Conservation (phyloP, 2,113 vertebrate genomes). For the Bolborhynchus lineola region DNA sequence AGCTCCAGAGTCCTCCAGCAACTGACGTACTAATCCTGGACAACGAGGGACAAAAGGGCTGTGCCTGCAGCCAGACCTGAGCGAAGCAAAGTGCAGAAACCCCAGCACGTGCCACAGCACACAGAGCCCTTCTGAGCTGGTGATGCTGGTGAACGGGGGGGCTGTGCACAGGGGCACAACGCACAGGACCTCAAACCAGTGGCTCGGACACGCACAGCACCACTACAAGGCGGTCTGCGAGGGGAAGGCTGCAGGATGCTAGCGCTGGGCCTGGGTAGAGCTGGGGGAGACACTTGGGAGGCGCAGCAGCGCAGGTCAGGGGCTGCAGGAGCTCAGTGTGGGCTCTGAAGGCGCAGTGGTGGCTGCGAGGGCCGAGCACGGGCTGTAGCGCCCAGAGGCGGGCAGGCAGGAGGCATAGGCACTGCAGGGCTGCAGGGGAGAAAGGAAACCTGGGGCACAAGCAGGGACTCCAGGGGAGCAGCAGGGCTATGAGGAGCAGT, state of each 20-base stretch:
- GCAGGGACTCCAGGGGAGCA: fast-evolving
- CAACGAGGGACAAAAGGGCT: too few species aligned
- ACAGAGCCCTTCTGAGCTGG: neutral
- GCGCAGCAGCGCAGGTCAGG: neutral
- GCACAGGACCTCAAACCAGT: fast-evolving
- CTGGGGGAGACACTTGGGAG: neutral
- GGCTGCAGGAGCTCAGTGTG: neutral
- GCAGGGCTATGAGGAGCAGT: too few species aligned
- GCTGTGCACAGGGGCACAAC: neutral
- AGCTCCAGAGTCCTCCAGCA: neutral
- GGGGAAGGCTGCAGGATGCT: too few species aligned
- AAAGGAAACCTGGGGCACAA: fast-evolving
- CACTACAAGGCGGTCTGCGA: neutral
- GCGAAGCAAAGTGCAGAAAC: neutral
- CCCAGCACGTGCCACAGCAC: neutral
- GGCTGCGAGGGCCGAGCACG: neutral
- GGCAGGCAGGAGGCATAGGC: neutral
- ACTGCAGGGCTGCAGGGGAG: neutral
- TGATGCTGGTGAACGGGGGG: neutral
- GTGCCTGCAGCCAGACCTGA: neutral
- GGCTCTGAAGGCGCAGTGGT: neutral
- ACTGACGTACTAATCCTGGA: fast-evolving
- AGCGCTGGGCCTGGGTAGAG: neutral
- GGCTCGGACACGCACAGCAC: neutral
- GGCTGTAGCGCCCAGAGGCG: fast-evolving